Percentiles rank a stretch among this genome's conserved stretches.
Evolutionary conservation across 2,113 vertebrate genomes (phyloP).

Genomic region (Astur gentilis): DNA sequence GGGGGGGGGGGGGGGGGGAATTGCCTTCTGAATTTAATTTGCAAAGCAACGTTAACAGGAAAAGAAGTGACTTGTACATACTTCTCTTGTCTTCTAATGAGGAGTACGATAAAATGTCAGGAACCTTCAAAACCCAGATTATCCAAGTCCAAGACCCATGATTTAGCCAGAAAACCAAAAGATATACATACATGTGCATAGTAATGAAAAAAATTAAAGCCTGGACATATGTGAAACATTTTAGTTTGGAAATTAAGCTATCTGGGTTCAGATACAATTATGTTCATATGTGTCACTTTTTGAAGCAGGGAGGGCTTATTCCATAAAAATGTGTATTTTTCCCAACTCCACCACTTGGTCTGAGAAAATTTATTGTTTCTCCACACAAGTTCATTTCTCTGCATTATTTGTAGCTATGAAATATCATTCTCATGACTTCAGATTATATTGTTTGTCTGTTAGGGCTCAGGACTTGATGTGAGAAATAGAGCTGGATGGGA

Average conservation of each 20-base stretch:
- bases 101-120: no score
- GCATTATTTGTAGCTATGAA: background rate
- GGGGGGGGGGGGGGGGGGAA: no score
- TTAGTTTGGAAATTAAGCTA: background rate
- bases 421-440: background rate
- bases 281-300: background rate
- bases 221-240: background rate
- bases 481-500: background rate
- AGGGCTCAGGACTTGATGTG: background rate
- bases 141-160: no score
- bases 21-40: no score
- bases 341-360: background rate
- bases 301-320: background rate
- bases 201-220: no score
- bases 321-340: background rate
- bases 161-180: no score
- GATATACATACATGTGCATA: no score
- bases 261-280: background rate
- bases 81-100: no score
- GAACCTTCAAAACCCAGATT: no score
- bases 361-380: background rate
- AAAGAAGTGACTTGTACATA: no score
- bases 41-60: no score
- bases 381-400: background rate
- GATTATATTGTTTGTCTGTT: background rate